Base-by-base conservation (phyloP, 2,888 invertebrate genomes). In the Linnaemya tessellans region DNA sequence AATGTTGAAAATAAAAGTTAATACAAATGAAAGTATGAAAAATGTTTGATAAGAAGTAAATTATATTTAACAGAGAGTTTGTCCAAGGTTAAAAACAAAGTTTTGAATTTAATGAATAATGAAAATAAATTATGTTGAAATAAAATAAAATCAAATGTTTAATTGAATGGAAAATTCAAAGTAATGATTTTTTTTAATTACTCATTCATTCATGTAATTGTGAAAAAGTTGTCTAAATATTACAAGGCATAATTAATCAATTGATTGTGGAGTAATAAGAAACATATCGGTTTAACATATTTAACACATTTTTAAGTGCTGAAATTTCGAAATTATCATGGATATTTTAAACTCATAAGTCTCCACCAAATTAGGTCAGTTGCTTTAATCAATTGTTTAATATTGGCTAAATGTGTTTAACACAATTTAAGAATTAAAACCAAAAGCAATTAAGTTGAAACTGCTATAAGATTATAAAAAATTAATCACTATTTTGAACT, bases 1-100 rank as follows among this genome's bases (percentile, higher is more conserved):
- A 58, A 49, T 67, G 46, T 46, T 30, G n/a, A 3, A 11, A 18
- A 15, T 51, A n/a, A 60, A 60, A 46, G 18, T 60, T 43, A 9
- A 30, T 35, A 64, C 46, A 83, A 78, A 71, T 65, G 58, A 78
- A 78, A 83, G 71, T 51, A 43, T 71, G 7, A 49, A 78, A 35
- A 54, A 41, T 38, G 18, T 51, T 43, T 65, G 35, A 46, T 20
- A 46, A 41, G 54, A 65, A 58, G 7, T 25, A 15, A n/a, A 22
- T 7, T 22, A 43, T 18, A 30, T 5, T n/a, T n/a, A 13, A 62
- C 22, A 51, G 25, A 30, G 58, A 35, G 25, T 25, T 46, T 43
- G 7, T n/a, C 10, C 64, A 73, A 65, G 56, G 38, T 73, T 58
- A 58, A 67, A 10, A n/a, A 67, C 18, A 22, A 64, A 38, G 56